Percentiles rank a stretch among this genome's conserved stretches.
Evolutionary conservation across 2,113 vertebrate genomes (phyloP).

Genomic region (Parotia lawesii): DNA sequence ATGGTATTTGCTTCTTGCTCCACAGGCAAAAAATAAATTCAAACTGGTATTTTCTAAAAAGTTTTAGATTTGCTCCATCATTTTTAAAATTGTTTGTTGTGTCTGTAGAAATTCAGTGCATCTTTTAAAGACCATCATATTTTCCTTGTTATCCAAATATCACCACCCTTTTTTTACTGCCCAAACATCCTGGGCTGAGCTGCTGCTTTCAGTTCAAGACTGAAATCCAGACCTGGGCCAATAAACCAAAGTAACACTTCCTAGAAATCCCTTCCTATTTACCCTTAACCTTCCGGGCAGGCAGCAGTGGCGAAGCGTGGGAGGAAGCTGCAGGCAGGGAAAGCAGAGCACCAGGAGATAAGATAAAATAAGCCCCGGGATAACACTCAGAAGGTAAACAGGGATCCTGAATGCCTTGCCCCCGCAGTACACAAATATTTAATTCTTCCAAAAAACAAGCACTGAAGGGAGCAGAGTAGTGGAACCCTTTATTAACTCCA

Average conservation of each 20-base stretch:
- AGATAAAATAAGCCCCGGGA: neutral
- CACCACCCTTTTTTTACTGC: neutral
- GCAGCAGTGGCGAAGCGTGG: accelerated
- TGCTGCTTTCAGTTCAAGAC: neutral
- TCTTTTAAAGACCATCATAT: neutral
- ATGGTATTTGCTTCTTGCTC: neutral
- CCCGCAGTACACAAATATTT: neutral
- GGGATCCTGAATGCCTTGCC: neutral
- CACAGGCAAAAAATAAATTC: neutral
- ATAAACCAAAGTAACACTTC: neutral
- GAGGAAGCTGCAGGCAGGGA: neutral
- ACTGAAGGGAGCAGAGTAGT: neutral
- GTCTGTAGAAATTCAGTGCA: neutral
- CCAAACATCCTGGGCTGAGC: neutral
- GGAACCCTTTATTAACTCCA: neutral
- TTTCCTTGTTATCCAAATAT: neutral
- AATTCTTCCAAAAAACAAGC: neutral
- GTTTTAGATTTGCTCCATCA: neutral
- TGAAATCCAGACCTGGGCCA: neutral
- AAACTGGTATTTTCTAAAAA: neutral
- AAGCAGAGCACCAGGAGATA: neutral
- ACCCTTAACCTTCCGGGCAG: neutral
- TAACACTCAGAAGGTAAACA: neutral
- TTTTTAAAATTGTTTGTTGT: neutral
- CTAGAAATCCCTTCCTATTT: neutral